Percentiles rank a stretch among this genome's conserved stretches.
These are phyloP conservation scores for Barbus barbus DNA, from an alignment of 2,113 vertebrate species.

Conservation along the genomic window DNA sequence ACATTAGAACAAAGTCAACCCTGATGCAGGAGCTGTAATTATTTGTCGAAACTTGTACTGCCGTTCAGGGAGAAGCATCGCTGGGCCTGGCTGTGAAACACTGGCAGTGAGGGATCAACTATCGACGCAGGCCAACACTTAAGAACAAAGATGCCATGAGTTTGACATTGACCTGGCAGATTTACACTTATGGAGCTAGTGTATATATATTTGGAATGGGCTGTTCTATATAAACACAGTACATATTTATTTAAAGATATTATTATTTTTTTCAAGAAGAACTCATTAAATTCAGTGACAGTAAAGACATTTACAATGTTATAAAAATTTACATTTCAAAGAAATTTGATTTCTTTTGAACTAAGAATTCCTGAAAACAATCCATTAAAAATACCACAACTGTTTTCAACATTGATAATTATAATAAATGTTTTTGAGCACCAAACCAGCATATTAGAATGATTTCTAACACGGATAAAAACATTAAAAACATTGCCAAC, in stretches of 20 bases:
- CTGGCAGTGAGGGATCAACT: conserved; percentile 3
- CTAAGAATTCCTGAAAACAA: not conserved
- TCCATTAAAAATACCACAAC: too few relatives aligned
- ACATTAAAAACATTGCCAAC: too few relatives aligned
- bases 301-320: too few relatives aligned
- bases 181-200: not conserved
- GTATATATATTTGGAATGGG: not conserved
- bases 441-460: not conserved
- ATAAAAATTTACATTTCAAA: not conserved
- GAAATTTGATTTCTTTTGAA: not conserved
- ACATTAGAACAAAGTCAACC: conserved; percentile 43
- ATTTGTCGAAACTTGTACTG: conserved; percentile 10
- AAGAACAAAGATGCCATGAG: conserved; percentile 20
- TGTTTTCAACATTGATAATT: not conserved
- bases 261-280: not conserved
- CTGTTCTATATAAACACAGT: too few relatives aligned
- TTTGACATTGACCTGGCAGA: not conserved
- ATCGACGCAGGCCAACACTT: too few relatives aligned
- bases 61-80: not conserved
- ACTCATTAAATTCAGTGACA: too few relatives aligned
- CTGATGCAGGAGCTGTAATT: conserved; percentile 20
- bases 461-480: not conserved
- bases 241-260: too few relatives aligned
- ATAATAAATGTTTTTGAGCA: not conserved
- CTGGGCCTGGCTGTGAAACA: not conserved